Conservation (phyloP, 2,888 invertebrate genomes). For the Trichopria drosophilae region DNA sequence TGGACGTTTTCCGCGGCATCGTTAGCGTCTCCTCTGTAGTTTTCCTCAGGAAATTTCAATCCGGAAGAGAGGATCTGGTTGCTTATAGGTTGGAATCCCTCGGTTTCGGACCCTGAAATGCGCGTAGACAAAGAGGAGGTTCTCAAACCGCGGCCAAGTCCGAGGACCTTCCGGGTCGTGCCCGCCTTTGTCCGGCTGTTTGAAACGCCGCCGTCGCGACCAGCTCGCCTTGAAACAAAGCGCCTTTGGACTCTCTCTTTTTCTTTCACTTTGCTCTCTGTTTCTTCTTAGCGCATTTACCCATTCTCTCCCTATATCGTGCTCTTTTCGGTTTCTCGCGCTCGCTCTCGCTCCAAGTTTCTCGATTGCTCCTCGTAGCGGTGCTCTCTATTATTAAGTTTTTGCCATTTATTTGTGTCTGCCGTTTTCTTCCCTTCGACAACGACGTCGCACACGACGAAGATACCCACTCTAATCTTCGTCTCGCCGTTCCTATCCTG, state of each 20-base stretch:
- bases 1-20: too few relatives aligned
- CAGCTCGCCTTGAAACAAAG: conserved; percentile 56
- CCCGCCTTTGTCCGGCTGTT: conserved; percentile 45
- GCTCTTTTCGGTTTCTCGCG: conserved; percentile 23
- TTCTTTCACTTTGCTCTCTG: conserved; percentile 26
- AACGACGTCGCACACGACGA: conserved; percentile 27
- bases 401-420: conserved; percentile 59
- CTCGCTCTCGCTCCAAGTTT: conserved; percentile 31
- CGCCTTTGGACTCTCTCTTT: conserved; percentile 36
- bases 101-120: conserved; percentile 30
- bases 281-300: conserved; percentile 37
- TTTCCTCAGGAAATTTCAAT: too few relatives aligned
- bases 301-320: conserved; percentile 52
- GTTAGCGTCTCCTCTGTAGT: too few relatives aligned
- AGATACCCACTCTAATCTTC: too few relatives aligned
- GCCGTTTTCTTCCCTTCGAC: conserved; percentile 42
- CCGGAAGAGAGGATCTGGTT: too few relatives aligned
- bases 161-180: conserved; percentile 7
- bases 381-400: conserved; percentile 57
- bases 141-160: conserved; percentile 10
- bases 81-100: conserved; percentile 42
- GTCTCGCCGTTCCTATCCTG: neutral
- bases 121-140: conserved; percentile 41
- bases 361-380: conserved; percentile 31
- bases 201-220: conserved; percentile 48